Conservation (phyloP, 64 coral and sea anemone genomes). For the Catalaphyllia jardinei region DNA sequence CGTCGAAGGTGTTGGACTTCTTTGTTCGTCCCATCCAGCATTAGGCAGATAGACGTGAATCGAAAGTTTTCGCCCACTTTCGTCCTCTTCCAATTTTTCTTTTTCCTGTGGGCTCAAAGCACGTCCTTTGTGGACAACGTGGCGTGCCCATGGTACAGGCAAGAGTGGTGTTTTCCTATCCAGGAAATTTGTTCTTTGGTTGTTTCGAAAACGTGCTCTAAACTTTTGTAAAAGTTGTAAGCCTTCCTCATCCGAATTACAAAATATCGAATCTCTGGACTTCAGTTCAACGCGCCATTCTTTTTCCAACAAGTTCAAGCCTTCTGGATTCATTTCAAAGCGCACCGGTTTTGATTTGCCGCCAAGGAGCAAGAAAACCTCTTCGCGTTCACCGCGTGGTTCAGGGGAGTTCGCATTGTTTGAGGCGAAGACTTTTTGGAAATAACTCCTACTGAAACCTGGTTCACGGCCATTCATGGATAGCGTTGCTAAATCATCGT, state of each 20-base stretch:
- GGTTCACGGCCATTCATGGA: slow-evolving; percentile 17
- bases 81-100: slow-evolving; percentile 33
- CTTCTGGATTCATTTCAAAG: slow-evolving; percentile 38
- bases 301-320: slow-evolving; percentile 53
- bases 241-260: slow-evolving; percentile 39
- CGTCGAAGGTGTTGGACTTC: background rate
- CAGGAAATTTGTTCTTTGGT: slow-evolving; percentile 26
- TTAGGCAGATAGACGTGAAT: slow-evolving; percentile 77
- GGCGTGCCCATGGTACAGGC: slow-evolving; percentile 59
- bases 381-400: slow-evolving; percentile 30
- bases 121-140: slow-evolving; percentile 20
- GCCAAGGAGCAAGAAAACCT: slow-evolving; percentile 57
- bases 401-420: background rate
- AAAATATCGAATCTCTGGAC: slow-evolving; percentile 29
- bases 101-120: background rate
- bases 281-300: slow-evolving; percentile 58
- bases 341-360: slow-evolving; percentile 71
- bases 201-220: slow-evolving; percentile 34
- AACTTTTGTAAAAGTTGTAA: slow-evolving; percentile 54
- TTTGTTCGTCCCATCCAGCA: slow-evolving; percentile 29
- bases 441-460: slow-evolving; percentile 31
- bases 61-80: slow-evolving; percentile 61
- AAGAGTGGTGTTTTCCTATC: slow-evolving; percentile 19
- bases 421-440: slow-evolving; percentile 19
- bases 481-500: slow-evolving; percentile 20